These are phyloP conservation scores for Trematomus bernacchii DNA, from an alignment of 2,797 vertebrate genomes.

Conservation along the genomic window DNA sequence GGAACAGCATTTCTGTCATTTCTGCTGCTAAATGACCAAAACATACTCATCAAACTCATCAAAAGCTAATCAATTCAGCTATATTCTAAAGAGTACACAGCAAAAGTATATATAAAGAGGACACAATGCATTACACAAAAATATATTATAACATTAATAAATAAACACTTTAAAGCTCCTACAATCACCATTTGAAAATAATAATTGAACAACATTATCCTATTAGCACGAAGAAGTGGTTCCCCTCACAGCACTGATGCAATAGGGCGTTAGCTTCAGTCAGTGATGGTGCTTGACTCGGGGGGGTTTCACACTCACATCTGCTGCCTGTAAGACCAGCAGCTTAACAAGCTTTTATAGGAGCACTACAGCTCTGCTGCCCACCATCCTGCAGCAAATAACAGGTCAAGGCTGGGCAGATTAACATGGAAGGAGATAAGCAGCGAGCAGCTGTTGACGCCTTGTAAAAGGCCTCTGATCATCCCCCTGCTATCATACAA, in stretches of 20 bases:
- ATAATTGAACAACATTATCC: background rate
- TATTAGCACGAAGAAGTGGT: background rate
- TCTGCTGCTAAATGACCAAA: background rate
- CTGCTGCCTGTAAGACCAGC: slow-evolving; percentile 70
- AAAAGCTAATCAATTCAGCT: background rate
- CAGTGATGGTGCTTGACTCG: slow-evolving; percentile 27
- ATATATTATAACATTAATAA: background rate
- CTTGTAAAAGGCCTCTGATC: slow-evolving; percentile 48
- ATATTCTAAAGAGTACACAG: too few species aligned
- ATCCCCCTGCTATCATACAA: slow-evolving; percentile 27
- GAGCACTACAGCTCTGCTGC: slow-evolving; percentile 24
- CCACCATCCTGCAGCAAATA: slow-evolving; percentile 62
- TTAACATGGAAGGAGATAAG: slow-evolving; percentile 76
- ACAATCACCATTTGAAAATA: background rate
- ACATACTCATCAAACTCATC: background rate
- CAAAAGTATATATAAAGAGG: too few species aligned
- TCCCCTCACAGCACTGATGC: background rate
- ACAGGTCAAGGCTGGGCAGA: slow-evolving; percentile 75
- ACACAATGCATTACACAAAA: background rate
- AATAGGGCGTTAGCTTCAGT: slow-evolving; percentile 2
- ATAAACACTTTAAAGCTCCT: background rate
- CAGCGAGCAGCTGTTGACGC: slow-evolving; percentile 63
- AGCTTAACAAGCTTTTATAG: slow-evolving; percentile 74
- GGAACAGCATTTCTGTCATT: background rate
- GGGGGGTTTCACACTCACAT: slow-evolving; percentile 58